phyloP scores from a whole-genome alignment of 1,140 invertebrate species.

The Rhizoglyphus robini region DNA sequence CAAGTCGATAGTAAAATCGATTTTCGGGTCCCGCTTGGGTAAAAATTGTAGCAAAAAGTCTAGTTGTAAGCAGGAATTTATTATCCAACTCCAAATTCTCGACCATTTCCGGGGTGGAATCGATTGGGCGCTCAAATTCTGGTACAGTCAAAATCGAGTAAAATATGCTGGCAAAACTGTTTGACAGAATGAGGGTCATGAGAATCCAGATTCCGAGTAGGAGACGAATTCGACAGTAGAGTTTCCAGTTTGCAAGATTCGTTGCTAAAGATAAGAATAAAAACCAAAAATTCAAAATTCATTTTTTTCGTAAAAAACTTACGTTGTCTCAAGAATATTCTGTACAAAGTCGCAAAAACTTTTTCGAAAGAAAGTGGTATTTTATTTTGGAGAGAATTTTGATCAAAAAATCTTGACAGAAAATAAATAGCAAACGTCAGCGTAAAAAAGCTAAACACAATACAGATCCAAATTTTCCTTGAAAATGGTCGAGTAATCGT shows the following conservation, averaged over 20 bases:
- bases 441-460: too few species aligned
- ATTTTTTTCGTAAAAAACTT: neutral
- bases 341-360: too few species aligned
- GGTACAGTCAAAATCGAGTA: neutral
- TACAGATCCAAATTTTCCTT: too few species aligned
- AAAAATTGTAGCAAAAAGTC: neutral
- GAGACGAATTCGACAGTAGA: neutral
- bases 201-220: neutral
- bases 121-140: neutral
- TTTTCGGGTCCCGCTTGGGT: neutral
- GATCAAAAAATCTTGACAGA: too few species aligned
- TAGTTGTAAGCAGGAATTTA: neutral
- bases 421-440: too few species aligned
- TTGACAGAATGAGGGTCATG: neutral
- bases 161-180: neutral
- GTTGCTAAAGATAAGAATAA: neutral
- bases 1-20: neutral
- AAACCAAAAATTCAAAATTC: neutral
- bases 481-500: too few species aligned
- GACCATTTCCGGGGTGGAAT: neutral
- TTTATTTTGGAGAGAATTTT: too few species aligned
- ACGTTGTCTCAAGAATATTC: neutral
- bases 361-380: too few species aligned
- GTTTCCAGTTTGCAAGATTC: neutral
- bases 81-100: neutral